Conservation (phyloP, 2,888 invertebrate species). For the Disparrhopalites patrizii region DNA sequence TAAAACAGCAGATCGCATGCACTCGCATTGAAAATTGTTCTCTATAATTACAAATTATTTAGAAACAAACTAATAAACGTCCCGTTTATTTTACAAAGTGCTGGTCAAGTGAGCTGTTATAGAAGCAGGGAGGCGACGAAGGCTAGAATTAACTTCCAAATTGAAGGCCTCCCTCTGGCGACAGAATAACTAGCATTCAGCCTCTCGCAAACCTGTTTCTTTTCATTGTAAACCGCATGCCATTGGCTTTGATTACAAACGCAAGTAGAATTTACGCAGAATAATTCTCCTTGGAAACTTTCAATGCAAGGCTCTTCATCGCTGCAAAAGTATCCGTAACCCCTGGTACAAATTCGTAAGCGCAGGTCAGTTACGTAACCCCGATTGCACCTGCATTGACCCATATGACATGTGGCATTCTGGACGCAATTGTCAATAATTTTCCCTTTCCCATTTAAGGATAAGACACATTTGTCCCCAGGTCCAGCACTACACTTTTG, state of each 20-base stretch:
- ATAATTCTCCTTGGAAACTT: not conserved
- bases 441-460: not conserved
- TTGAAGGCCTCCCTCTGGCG: too few species aligned
- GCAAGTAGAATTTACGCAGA: constrained; percentile 16
- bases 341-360: not conserved
- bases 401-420: constrained; percentile 17
- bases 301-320: constrained; percentile 4
- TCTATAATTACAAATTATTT: too few species aligned
- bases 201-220: too few species aligned
- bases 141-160: too few species aligned
- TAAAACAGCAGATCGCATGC: too few species aligned
- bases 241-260: constrained; percentile 11
- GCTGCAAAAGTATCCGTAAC: constrained; percentile 12
- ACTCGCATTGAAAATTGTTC: too few species aligned
- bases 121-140: too few species aligned
- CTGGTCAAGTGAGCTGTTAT: too few species aligned
- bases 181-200: too few species aligned
- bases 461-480: constrained; percentile 10
- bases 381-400: not conserved
- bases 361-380: constrained; percentile 9
- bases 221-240: too few species aligned
- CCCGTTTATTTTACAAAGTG: too few species aligned
- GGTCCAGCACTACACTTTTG: constrained; percentile 6
- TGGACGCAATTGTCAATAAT: constrained; percentile 8
- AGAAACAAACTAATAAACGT: too few species aligned